Percentiles rank a stretch among this genome's conserved stretches.
These are phyloP conservation scores for Pantherophis alleghaniensis DNA, from an alignment of 2,797 vertebrate species.

Conservation along the genomic window DNA sequence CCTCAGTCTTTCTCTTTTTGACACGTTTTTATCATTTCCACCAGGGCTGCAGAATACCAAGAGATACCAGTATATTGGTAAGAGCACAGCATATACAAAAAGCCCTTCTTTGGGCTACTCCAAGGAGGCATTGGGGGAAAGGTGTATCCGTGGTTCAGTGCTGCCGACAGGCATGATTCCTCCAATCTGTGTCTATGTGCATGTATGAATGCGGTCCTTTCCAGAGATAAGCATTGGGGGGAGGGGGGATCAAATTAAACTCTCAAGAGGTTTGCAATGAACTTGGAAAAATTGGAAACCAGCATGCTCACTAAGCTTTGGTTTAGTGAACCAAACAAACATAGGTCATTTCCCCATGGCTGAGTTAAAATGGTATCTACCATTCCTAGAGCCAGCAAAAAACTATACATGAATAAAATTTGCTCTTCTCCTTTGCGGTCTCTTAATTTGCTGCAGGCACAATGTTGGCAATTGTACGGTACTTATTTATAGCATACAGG, in stretches of 20 bases:
- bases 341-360: background rate
- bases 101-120: conserved; percentile 19
- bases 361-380: background rate
- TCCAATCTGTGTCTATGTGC: background rate
- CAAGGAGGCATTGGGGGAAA: conserved; percentile 21
- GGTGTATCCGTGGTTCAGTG: background rate
- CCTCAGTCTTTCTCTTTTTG: background rate
- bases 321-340: background rate
- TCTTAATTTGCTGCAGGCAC: background rate
- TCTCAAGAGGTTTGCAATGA: background rate
- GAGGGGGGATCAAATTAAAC: background rate
- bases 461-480: background rate
- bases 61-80: background rate
- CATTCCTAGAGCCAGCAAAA: background rate
- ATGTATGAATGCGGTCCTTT: background rate
- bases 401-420: background rate
- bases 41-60: background rate
- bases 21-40: background rate
- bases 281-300: background rate
- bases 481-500: background rate
- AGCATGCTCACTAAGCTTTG: background rate
- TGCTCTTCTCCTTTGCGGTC: background rate
- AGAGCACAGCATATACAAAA: background rate
- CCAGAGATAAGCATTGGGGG: background rate
- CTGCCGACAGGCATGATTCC: background rate